Evolutionary conservation across 2,113 vertebrate species (phyloP).

Genomic region (Seriola quinqueradiata): DNA sequence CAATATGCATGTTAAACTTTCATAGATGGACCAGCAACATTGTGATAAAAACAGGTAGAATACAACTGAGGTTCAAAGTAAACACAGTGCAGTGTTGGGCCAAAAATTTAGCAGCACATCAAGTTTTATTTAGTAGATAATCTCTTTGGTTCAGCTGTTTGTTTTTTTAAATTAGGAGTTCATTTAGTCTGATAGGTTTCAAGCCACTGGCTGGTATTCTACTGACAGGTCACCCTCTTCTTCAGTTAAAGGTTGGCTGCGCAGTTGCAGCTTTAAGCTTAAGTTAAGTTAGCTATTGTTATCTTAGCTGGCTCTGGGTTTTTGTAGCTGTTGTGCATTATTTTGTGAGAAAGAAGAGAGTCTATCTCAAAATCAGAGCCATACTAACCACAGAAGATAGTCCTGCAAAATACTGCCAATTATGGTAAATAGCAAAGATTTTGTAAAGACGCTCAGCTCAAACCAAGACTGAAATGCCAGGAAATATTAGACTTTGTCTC

Average conservation of each 20-base stretch:
- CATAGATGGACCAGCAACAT: background rate
- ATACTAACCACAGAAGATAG: background rate
- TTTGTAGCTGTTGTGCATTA: background rate
- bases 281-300: background rate
- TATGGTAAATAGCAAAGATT: background rate
- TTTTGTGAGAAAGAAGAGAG: background rate
- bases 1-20: too few species aligned
- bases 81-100: background rate
- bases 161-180: conserved; percentile 30
- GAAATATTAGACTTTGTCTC: background rate
- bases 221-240: conserved; percentile 19
- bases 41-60: too few species aligned
- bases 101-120: conserved; percentile 11
- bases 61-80: background rate
- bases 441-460: background rate
- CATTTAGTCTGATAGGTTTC: conserved; percentile 13
- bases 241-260: background rate
- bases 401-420: background rate
- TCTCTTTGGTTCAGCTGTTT: conserved; percentile 10
- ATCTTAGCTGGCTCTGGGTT: background rate
- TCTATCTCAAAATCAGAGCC: background rate
- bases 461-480: background rate
- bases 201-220: conserved; percentile 13
- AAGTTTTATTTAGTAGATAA: conserved; percentile 35
- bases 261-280: background rate